These are phyloP conservation scores for Zygothrica quintamaculata DNA, from an alignment of 2,888 invertebrate species.

Conservation along the genomic window DNA sequence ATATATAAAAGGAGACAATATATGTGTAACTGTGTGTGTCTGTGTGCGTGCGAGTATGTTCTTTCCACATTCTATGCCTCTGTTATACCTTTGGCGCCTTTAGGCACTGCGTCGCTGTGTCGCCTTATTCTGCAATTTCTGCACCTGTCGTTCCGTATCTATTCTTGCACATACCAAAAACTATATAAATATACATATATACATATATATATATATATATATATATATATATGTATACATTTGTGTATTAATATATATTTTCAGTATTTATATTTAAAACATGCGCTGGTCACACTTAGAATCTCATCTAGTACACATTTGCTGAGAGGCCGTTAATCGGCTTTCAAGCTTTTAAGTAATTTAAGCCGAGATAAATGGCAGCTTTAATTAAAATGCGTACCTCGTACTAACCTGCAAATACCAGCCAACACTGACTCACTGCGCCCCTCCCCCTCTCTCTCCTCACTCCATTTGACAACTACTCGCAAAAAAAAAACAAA, in stretches of 20 bases:
- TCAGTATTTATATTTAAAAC: constrained; percentile 29
- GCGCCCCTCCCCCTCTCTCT: too few species aligned
- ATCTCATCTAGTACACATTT: constrained; percentile 4
- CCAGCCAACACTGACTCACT: too few species aligned
- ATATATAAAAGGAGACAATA: too few species aligned
- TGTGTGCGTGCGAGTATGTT: too few species aligned
- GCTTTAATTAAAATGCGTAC: constrained; percentile 45
- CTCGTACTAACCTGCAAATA: too few species aligned
- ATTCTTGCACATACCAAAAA: too few species aligned
- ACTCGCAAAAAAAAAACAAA: constrained; percentile 28
- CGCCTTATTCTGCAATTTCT: constrained; percentile 49
- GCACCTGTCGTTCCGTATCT: constrained; percentile 71
- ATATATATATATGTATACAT: constrained; percentile 2
- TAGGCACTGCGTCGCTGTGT: constrained; percentile 46
- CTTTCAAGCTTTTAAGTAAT: constrained; percentile 29
- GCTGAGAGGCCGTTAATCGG: constrained; percentile 24
- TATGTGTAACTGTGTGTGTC: too few species aligned
- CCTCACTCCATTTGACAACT: too few species aligned
- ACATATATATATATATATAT: constrained; percentile 1
- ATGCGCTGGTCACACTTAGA: constrained; percentile 36
- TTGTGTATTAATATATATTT: too few species aligned
- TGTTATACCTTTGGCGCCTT: constrained; percentile 2
- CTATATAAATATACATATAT: constrained; percentile 12
- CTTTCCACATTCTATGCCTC: constrained; percentile 14
- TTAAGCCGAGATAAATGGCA: constrained; percentile 44